Evolutionary conservation across 2,888 invertebrate species (phyloP).

Genomic region (Aleiodes leptofemur): DNA sequence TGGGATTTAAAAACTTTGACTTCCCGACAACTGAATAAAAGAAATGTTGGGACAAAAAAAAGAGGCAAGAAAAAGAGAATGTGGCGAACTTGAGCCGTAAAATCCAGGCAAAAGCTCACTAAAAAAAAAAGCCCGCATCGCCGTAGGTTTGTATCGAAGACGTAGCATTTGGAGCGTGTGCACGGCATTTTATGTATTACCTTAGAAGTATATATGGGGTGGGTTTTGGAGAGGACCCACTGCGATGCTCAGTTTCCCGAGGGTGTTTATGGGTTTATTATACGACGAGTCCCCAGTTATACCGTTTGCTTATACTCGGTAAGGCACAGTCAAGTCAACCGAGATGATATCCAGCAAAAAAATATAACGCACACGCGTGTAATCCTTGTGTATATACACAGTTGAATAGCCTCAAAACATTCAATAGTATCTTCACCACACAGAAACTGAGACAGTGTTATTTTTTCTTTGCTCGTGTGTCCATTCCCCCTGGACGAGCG

Average conservation of each 20-base stretch:
- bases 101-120: slow-evolving; percentile 46
- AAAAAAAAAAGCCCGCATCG: slow-evolving; percentile 42
- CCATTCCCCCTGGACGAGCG: slow-evolving; percentile 37
- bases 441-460: slow-evolving; percentile 21
- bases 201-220: slow-evolving; percentile 50
- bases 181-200: slow-evolving; percentile 58
- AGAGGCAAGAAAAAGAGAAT: slow-evolving; percentile 15
- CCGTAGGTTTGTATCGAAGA: slow-evolving; percentile 51
- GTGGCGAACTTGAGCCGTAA: slow-evolving; percentile 47
- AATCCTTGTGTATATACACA: slow-evolving; percentile 33
- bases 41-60: slow-evolving; percentile 36
- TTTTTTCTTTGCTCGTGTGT: slow-evolving; percentile 31
- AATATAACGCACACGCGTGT: slow-evolving; percentile 41
- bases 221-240: slow-evolving; percentile 45
- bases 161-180: slow-evolving; percentile 52
- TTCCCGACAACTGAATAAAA: slow-evolving; percentile 36
- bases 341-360: slow-evolving; percentile 39
- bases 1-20: slow-evolving; percentile 40
- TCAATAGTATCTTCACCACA: slow-evolving; percentile 39
- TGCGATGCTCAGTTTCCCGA: slow-evolving; percentile 54
- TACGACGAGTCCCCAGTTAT: slow-evolving; percentile 64
- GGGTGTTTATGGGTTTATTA: slow-evolving; percentile 76
- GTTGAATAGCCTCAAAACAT: slow-evolving; percentile 26
- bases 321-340: slow-evolving; percentile 40
- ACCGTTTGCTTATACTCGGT: slow-evolving; percentile 56